These are phyloP conservation scores for Epinephelus awoara DNA, from an alignment of 2,797 vertebrate genomes.

Conservation along the genomic window DNA sequence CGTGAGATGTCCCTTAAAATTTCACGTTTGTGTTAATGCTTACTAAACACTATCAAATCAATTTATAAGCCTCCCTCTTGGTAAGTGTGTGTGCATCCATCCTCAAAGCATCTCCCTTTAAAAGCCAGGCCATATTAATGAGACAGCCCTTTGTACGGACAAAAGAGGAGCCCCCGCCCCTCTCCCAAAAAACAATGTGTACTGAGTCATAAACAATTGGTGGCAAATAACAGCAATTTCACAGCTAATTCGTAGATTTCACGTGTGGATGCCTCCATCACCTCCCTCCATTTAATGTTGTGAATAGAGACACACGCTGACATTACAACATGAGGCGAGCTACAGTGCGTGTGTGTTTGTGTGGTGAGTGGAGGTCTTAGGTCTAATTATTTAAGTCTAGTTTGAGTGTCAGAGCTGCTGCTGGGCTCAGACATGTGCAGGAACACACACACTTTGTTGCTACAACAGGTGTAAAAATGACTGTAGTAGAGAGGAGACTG, in stretches of 20 bases:
- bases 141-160: slow-evolving; percentile 51
- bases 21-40: slow-evolving; percentile 1
- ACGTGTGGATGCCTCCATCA: slow-evolving; percentile 79
- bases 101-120: slow-evolving; percentile 41
- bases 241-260: slow-evolving; percentile 87
- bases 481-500: slow-evolving; percentile 10
- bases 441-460: slow-evolving; percentile 9
- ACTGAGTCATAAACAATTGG: slow-evolving; percentile 84
- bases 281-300: slow-evolving; percentile 76
- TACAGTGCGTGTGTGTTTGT: slow-evolving; percentile 19
- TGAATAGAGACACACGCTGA: slow-evolving; percentile 70
- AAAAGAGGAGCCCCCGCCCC: slow-evolving; percentile 38
- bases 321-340: slow-evolving; percentile 54
- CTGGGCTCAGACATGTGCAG: slow-evolving; percentile 24
- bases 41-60: not conserved
- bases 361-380: slow-evolving; percentile 24
- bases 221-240: slow-evolving; percentile 88
- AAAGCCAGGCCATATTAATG: slow-evolving; percentile 68
- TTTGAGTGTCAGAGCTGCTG: slow-evolving; percentile 46
- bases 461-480: slow-evolving; percentile 28
- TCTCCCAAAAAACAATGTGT: slow-evolving; percentile 57
- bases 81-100: slow-evolving; percentile 19
- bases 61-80: not conserved
- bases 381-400: slow-evolving; percentile 65
- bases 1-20: slow-evolving; percentile 7